Conservation (phyloP, 2,888 invertebrate genomes). For the Sphaerophoria rueppellii region DNA sequence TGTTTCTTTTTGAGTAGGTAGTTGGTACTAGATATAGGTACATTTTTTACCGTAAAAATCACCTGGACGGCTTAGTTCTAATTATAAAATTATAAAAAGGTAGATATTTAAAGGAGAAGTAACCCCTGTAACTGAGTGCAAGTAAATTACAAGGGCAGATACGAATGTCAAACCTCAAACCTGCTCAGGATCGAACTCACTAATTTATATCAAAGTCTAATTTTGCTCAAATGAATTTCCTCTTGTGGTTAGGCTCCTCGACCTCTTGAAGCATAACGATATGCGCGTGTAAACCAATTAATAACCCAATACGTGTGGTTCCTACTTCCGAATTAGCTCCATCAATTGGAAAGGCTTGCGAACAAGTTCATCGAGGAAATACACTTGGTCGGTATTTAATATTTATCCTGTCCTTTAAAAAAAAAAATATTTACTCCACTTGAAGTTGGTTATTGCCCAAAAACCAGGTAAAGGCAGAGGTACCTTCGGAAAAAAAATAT, state of each 20-base stretch:
- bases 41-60: no score
- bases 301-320: slow-evolving; percentile 63
- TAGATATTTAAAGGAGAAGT: no score
- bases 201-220: neutral
- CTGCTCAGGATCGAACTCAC: neutral
- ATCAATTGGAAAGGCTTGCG: slow-evolving; percentile 55
- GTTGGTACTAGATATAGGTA: no score
- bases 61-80: no score
- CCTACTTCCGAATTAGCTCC: slow-evolving; percentile 65
- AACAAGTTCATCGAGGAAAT: slow-evolving; percentile 55
- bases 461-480: neutral
- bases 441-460: slow-evolving; percentile 4
- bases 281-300: slow-evolving; percentile 63
- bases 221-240: slow-evolving; percentile 16
- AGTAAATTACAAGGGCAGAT: neutral
- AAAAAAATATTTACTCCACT: slow-evolving; percentile 28
- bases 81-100: no score
- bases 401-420: slow-evolving; percentile 3
- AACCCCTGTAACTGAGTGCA: neutral
- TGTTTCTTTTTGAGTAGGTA: no score
- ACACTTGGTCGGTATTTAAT: slow-evolving; percentile 5
- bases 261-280: slow-evolving; percentile 45
- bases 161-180: neutral
- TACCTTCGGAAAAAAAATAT: slow-evolving; percentile 13
- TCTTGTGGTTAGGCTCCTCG: slow-evolving; percentile 43